Percentiles rank a stretch among this genome's conserved stretches.
phyloP scores from a whole-genome alignment of 2,797 vertebrate genomes.

The Sebastes jordani region DNA sequence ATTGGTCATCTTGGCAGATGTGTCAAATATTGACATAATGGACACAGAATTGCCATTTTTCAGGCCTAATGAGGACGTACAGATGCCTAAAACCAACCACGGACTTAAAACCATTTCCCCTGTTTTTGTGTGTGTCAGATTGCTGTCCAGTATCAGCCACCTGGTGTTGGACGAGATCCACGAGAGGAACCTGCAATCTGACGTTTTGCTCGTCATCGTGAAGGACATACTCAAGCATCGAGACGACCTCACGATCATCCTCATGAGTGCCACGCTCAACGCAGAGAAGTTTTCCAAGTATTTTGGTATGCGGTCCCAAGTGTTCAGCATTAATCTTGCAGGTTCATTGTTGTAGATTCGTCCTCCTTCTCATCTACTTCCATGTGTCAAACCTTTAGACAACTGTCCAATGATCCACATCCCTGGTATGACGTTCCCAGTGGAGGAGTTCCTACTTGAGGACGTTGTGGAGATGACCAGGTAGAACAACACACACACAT shows the following conservation, averaged over 20 bases:
- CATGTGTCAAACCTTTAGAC: conserved; percentile 72
- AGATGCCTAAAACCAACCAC: background rate
- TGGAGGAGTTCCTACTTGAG: conserved; percentile 93
- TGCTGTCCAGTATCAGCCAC: conserved; percentile 91
- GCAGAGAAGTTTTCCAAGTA: conserved; percentile 97
- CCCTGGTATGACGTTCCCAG: conserved; percentile 95
- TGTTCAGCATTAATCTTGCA: background rate
- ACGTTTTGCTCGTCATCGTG: conserved; percentile 92
- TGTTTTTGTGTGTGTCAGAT: conserved; percentile 68
- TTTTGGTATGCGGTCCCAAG: conserved; percentile 82
- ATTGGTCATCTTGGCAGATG: background rate
- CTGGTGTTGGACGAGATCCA: conserved; percentile 97
- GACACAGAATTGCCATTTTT: background rate
- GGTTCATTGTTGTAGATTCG: background rate
- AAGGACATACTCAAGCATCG: conserved; percentile 89
- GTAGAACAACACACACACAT: conserved; percentile 62
- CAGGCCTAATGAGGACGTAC: background rate
- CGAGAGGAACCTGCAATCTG: conserved; percentile 96
- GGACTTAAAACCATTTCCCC: background rate
- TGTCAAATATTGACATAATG: background rate
- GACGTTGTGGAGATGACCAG: conserved; percentile 92
- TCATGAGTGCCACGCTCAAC: conserved; percentile 98
- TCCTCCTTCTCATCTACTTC: background rate
- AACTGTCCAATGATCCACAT: conserved; percentile 95
- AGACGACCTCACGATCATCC: conserved; percentile 90